phyloP scores from a whole-genome alignment of 2,113 vertebrate genomes.

The Alethe diademata region DNA sequence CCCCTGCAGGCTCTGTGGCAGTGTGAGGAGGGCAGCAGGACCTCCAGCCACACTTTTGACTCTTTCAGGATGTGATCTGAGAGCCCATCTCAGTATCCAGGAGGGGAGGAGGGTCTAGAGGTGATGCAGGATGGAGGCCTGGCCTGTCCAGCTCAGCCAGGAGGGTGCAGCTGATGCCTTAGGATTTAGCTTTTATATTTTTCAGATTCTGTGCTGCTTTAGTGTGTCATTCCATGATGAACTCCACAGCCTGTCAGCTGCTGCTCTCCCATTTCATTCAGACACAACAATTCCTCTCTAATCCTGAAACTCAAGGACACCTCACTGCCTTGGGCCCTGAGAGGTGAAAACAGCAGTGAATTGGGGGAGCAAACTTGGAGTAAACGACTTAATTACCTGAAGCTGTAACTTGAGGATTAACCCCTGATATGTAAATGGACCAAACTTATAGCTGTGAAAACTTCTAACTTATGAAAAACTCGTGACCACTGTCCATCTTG shows the following conservation, averaged over 20 bases:
- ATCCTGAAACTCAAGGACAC: not conserved
- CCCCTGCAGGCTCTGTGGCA: not conserved
- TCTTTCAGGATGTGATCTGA: not conserved
- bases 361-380: not conserved
- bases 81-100: not conserved
- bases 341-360: not conserved
- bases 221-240: not conserved
- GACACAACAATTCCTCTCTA: not conserved
- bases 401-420: not conserved
- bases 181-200: not conserved
- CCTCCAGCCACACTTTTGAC: not conserved
- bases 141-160: not conserved
- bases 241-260: not conserved
- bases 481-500: fast-evolving
- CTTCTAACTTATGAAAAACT: not conserved
- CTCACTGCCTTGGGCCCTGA: not conserved
- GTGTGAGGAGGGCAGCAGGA: not conserved
- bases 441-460: not conserved
- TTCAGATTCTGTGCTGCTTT: not conserved
- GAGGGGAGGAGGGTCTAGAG: not conserved
- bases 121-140: not conserved
- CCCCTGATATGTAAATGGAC: not conserved
- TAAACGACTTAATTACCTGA: not conserved
- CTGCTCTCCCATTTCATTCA: not conserved
- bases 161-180: not conserved